A percentile compares a stretch with the other conserved stretches of the same genome.
phyloP scores from a whole-genome alignment of 2,113 vertebrate species.

The Oceanites oceanicus region DNA sequence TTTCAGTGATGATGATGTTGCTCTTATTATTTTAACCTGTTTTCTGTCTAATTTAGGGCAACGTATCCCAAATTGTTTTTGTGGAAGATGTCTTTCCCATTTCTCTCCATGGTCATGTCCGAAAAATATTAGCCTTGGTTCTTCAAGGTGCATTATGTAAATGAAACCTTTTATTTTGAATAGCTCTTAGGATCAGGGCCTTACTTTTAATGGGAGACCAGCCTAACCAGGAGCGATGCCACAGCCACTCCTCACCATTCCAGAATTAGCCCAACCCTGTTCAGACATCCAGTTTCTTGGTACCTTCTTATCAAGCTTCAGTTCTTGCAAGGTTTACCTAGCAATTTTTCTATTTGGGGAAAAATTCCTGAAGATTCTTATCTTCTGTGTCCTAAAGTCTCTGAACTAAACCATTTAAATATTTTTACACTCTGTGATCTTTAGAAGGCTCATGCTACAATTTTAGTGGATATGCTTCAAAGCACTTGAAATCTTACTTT shows the following conservation, averaged over 20 bases:
- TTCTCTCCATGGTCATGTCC: background rate
- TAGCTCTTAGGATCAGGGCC: background rate
- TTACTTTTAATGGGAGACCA: background rate
- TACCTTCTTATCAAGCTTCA: background rate
- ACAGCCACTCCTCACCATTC: background rate
- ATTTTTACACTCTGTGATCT: background rate
- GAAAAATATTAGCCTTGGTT: background rate
- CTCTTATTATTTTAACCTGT: background rate
- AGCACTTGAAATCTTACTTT: slow-evolving; percentile 13
- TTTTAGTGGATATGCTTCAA: slow-evolving; percentile 26
- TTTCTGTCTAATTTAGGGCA: background rate
- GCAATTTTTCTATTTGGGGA: background rate
- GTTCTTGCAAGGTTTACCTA: background rate
- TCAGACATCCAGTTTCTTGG: background rate
- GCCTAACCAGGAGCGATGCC: background rate
- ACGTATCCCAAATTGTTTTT: background rate
- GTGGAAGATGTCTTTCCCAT: background rate
- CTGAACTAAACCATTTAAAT: background rate
- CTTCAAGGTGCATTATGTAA: background rate
- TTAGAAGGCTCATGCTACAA: background rate
- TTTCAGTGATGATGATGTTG: background rate
- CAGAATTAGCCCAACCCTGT: background rate
- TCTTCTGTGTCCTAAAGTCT: background rate
- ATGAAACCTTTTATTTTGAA: background rate
- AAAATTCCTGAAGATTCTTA: background rate